Base-by-base conservation (phyloP, 2,113 vertebrate genomes). In the Corythoichthys intestinalis region DNA sequence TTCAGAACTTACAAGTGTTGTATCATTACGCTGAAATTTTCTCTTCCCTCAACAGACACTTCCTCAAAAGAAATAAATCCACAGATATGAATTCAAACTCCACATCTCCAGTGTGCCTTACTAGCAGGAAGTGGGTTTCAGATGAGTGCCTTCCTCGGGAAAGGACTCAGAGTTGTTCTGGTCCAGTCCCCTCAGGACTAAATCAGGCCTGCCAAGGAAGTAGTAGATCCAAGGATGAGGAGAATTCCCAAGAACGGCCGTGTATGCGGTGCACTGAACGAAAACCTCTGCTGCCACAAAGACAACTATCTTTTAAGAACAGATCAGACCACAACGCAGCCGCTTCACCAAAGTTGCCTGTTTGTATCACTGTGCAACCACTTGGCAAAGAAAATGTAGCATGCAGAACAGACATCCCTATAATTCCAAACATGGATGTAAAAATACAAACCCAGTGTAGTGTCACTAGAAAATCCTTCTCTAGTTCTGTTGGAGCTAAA, bases 41-140 rank as follows among this genome's bases (percentile, higher is more conserved):
- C 6, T 58, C 58, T 60, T 44, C 57, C 73, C 71, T 67, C 20
- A 46, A 72, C 85, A 94, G 97, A 70, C 86, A 89, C 77, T 92
- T 94, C 76, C 80, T 91, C 46, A 94, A 90, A 80, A 91, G 65
- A 58, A 91, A 93, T 80, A 75, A 83, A 81, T 87, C 90, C 50
- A 85, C 86, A 62, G 89, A 89, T 1, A 80, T 86, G 79, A 73
- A 91, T 5, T 76, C 81, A 81, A 91, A 84, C 92, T 90, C 53
- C 28, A 14, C 41, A 7, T 48, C 72, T 46, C 74, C 75, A 69
- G 80, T 82, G 37, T 73, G 77, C 47, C 69, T 65, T 56, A 52
- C 67, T 66, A 69, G 85, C 72, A 82, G 83, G 65, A 91, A 87
- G 66, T 87, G 86, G 82, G 71, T 89, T 64, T 91, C 92, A 4